phyloP scores from a whole-genome alignment of 2,888 invertebrate species.

The Pyrocoelia pectoralis region DNA sequence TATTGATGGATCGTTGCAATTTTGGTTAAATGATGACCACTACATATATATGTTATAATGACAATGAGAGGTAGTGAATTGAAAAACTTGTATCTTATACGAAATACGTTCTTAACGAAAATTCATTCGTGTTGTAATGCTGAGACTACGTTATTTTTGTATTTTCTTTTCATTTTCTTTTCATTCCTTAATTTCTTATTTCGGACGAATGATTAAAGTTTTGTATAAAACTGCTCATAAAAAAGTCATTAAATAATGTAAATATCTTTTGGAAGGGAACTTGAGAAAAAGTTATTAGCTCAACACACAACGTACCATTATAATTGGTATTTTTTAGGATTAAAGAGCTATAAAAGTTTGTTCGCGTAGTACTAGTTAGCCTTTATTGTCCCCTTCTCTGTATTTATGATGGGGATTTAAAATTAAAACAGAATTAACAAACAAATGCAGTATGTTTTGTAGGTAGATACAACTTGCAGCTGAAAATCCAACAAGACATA shows the following conservation, averaged over 20 bases:
- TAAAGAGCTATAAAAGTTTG: background rate
- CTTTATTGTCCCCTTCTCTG: background rate
- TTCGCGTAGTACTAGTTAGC: background rate
- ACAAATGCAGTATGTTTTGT: no score
- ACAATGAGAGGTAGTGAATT: no score
- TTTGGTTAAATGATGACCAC: no score
- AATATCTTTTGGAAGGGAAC: constrained; percentile 14
- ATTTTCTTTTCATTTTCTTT: background rate
- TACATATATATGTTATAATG: no score
- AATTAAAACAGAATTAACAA: background rate
- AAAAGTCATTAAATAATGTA: constrained; percentile 21
- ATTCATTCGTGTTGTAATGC: no score
- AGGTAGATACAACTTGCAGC: no score
- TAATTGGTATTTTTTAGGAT: constrained; percentile 12
- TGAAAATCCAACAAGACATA: no score
- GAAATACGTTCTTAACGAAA: no score
- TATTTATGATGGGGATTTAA: background rate
- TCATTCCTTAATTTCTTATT: constrained; percentile 12
- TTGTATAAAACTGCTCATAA: constrained; percentile 16
- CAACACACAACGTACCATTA: constrained; percentile 11
- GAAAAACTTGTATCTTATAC: no score
- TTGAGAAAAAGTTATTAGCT: constrained; percentile 11
- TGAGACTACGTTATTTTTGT: no score
- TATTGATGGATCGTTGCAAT: no score
- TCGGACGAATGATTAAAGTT: constrained; percentile 19